Conservation (phyloP, 2,797 vertebrate species). For the Eospalax fontanierii region DNA sequence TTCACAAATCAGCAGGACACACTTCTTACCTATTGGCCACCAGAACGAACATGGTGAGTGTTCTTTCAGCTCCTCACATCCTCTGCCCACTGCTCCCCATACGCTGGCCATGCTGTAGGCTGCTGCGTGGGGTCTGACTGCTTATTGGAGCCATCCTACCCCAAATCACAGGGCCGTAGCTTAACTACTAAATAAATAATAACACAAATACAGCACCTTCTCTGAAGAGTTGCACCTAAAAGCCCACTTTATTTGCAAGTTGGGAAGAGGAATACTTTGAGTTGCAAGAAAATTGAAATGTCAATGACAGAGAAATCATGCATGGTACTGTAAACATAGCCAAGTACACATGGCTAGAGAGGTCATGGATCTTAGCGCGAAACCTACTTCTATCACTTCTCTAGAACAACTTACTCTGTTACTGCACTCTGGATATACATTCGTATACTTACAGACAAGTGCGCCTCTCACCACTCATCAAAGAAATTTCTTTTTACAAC, state of each 20-base stretch:
- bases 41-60: neutral
- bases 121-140: neutral
- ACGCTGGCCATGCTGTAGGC: slow-evolving; percentile 46
- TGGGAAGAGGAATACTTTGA: slow-evolving; percentile 40
- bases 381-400: too few species aligned
- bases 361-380: too few species aligned
- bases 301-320: neutral
- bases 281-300: neutral
- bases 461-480: too few species aligned
- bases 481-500: too few species aligned
- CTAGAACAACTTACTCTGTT: too few species aligned
- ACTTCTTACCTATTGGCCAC: neutral
- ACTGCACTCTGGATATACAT: too few species aligned
- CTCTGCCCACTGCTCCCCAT: neutral
- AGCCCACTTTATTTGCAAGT: slow-evolving; percentile 30
- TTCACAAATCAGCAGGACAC: neutral
- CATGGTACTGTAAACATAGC: too few species aligned
- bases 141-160: slow-evolving; percentile 23
- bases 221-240: neutral
- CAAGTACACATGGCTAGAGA: too few species aligned
- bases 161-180: slow-evolving; percentile 60
- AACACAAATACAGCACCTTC: neutral
- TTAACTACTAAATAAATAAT: slow-evolving; percentile 61
- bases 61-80: slow-evolving; percentile 5
- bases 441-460: too few species aligned